These are phyloP conservation scores for Eudasyphora cyanicolor DNA, from an alignment of 2,888 invertebrate genomes.

Conservation along the genomic window DNA sequence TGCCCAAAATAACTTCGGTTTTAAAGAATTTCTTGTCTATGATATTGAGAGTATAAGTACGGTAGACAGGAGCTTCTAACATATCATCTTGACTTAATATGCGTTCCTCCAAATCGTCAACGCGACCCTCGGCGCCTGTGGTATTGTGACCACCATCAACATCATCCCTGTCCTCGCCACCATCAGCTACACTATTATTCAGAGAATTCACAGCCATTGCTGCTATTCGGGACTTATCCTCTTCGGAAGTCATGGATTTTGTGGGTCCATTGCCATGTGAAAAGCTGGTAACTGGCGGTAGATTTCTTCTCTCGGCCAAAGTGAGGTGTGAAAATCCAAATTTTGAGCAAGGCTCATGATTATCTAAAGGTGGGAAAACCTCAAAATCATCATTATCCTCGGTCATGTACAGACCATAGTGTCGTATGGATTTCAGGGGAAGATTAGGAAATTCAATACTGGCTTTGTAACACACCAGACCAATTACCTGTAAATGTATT, in stretches of 20 bases:
- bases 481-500: conserved; percentile 83
- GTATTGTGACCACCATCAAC: conserved; percentile 62
- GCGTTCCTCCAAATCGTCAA: conserved; percentile 82
- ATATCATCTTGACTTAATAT: conserved; percentile 88
- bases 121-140: conserved; percentile 76
- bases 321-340: conserved; percentile 95
- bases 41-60: conserved; percentile 89
- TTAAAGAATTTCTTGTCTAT: conserved; percentile 90
- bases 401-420: conserved; percentile 94
- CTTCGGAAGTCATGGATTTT: conserved; percentile 80
- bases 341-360: conserved; percentile 93
- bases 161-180: conserved; percentile 71
- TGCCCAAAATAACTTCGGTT: conserved; percentile 91
- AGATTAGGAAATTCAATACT: conserved; percentile 85
- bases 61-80: conserved; percentile 93
- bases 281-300: conserved; percentile 75
- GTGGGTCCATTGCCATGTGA: conserved; percentile 68
- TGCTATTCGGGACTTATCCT: conserved; percentile 76
- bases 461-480: conserved; percentile 93
- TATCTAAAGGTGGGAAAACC: conserved; percentile 95
- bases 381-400: conserved; percentile 94
- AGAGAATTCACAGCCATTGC: conserved; percentile 74
- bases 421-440: conserved; percentile 83
- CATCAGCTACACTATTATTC: conserved; percentile 75
- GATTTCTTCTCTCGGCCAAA: conserved; percentile 86